phyloP scores from a whole-genome alignment of 2,113 vertebrate genomes.

The Pelecanus crispus region DNA sequence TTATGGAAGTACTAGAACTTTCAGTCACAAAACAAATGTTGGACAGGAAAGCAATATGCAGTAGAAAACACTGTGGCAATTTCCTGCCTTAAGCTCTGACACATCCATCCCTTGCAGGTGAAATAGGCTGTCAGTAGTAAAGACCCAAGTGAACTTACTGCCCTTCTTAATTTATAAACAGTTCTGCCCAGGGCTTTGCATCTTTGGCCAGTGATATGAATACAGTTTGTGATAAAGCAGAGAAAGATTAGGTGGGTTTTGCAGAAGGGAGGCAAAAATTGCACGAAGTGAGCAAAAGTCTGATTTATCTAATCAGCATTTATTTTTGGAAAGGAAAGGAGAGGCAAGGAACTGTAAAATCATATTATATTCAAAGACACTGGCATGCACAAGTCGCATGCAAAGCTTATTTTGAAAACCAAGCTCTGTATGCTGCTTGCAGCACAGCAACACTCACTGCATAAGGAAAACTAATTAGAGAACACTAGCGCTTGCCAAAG shows the following conservation, averaged over 20 bases:
- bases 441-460: neutral
- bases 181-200: neutral
- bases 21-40: neutral
- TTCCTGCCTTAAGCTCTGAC: neutral
- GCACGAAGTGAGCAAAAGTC: neutral
- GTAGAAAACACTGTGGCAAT: neutral
- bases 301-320: neutral
- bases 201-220: neutral
- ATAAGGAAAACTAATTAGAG: neutral
- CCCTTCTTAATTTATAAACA: neutral
- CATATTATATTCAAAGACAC: neutral
- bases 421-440: neutral
- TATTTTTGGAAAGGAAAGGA: neutral
- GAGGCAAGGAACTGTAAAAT: neutral
- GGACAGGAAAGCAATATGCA: neutral
- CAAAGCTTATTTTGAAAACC: slow-evolving; percentile 28
- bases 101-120: neutral
- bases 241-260: neutral
- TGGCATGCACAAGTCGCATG: neutral
- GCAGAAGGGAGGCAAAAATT: neutral
- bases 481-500: neutral
- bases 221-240: neutral
- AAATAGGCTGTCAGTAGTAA: neutral
- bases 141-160: neutral
- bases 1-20: slow-evolving; percentile 20